Evolutionary conservation across 2,797 vertebrate genomes (phyloP).

Genomic region (Chaetophractus vellerosus): DNA sequence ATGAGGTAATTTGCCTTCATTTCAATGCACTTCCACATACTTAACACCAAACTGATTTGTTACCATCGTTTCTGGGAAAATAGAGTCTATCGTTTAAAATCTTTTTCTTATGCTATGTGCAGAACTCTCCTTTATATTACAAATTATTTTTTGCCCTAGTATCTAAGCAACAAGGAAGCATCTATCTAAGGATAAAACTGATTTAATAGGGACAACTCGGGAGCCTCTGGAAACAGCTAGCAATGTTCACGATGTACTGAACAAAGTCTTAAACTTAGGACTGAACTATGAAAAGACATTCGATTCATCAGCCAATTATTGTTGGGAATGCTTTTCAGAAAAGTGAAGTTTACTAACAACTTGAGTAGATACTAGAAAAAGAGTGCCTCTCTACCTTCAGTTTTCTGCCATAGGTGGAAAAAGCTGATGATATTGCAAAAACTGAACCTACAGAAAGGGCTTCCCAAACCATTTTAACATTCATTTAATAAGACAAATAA

Average conservation of each 20-base stretch:
- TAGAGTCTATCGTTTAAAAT: background rate
- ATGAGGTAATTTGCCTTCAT: background rate
- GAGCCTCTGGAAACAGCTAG: constrained; percentile 32
- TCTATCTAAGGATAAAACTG: background rate
- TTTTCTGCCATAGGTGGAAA: background rate
- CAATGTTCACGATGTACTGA: background rate
- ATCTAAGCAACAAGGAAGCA: constrained; percentile 69
- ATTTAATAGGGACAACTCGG: background rate
- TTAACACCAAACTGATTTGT: background rate
- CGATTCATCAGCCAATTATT: background rate
- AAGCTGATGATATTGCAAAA: background rate
- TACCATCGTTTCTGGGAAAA: constrained; percentile 21
- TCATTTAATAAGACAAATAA: constrained; percentile 5
- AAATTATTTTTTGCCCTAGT: constrained; percentile 71
- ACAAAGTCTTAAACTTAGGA: background rate
- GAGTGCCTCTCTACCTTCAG: background rate
- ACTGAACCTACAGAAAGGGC: background rate
- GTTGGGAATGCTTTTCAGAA: background rate
- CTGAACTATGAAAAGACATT: background rate
- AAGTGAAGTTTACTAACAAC: background rate
- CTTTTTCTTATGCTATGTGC: background rate
- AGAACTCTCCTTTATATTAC: constrained; percentile 58
- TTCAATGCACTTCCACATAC: background rate
- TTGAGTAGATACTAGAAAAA: background rate
- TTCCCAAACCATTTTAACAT: background rate